Conservation (phyloP, 1,140 invertebrate genomes). For the Cecropterus lyciades region DNA sequence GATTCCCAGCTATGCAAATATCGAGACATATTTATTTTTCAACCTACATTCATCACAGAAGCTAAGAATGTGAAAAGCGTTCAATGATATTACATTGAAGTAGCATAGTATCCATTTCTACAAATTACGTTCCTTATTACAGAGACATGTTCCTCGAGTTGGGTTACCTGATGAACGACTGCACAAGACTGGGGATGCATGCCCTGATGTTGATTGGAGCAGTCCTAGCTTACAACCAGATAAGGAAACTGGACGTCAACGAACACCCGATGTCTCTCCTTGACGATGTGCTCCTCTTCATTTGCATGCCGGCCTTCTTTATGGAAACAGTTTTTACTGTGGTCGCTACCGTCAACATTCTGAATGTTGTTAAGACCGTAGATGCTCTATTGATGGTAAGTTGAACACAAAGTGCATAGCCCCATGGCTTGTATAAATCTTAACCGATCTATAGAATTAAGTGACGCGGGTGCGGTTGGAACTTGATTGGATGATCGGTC, state of each 20-base stretch:
- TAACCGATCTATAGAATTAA: too few species aligned
- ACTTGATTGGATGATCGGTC: too few species aligned
- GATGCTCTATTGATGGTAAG: conserved; percentile 85
- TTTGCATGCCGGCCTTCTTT: conserved; percentile 90
- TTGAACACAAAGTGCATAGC: too few species aligned
- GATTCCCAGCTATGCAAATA: too few species aligned
- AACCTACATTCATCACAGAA: too few species aligned
- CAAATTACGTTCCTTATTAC: conserved; percentile 43
- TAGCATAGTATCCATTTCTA: background rate
- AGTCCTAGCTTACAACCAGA: conserved; percentile 85
- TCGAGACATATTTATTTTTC: too few species aligned
- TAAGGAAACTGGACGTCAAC: conserved; percentile 87
- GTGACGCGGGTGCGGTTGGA: too few species aligned
- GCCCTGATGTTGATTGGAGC: conserved; percentile 84
- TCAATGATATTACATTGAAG: too few species aligned
- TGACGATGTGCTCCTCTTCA: conserved; percentile 89
- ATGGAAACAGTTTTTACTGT: conserved; percentile 88
- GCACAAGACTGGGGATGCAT: conserved; percentile 81
- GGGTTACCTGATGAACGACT: conserved; percentile 78
- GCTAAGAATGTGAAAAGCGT: too few species aligned
- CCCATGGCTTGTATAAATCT: too few species aligned
- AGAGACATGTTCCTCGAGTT: conserved; percentile 69
- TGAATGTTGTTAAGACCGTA: conserved; percentile 82
- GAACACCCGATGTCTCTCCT: conserved; percentile 87
- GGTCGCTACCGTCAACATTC: conserved; percentile 85